Evolutionary conservation across 2,113 vertebrate species (phyloP).

Genomic region (Solea solea): DNA sequence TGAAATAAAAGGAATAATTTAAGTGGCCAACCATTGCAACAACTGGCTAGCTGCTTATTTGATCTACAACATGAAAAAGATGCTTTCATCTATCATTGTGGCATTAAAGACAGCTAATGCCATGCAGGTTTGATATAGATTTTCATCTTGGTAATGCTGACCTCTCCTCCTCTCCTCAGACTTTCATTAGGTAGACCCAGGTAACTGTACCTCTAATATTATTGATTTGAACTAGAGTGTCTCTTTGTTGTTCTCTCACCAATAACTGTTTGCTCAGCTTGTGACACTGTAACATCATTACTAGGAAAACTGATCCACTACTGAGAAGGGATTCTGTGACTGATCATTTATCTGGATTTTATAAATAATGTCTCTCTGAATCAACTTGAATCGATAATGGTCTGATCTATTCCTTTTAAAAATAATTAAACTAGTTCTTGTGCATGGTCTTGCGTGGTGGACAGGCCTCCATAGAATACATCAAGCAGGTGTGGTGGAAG

Average conservation of each 20-base stretch:
- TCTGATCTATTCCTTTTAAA: not conserved
- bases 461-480: slow-evolving; percentile 6
- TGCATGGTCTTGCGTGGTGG: not conserved
- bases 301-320: not conserved
- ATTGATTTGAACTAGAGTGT: slow-evolving; percentile 14
- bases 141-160: not conserved
- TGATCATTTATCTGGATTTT: too few species aligned
- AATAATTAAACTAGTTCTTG: not conserved
- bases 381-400: not conserved
- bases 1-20: not conserved
- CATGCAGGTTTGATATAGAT: not conserved
- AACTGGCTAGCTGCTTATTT: not conserved
- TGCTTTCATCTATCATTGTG: not conserved
- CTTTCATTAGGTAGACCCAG: not conserved
- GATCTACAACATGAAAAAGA: not conserved
- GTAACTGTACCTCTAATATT: not conserved
- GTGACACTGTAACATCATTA: not conserved
- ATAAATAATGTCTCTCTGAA: too few species aligned
- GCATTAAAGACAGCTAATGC: not conserved
- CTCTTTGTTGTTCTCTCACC: not conserved
- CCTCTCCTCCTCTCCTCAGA: not conserved
- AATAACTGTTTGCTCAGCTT: not conserved
- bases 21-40: not conserved
- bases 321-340: not conserved
- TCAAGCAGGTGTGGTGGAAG: slow-evolving; percentile 10